Conservation (phyloP, 1,140 invertebrate species). For the Linepithema humile region DNA sequence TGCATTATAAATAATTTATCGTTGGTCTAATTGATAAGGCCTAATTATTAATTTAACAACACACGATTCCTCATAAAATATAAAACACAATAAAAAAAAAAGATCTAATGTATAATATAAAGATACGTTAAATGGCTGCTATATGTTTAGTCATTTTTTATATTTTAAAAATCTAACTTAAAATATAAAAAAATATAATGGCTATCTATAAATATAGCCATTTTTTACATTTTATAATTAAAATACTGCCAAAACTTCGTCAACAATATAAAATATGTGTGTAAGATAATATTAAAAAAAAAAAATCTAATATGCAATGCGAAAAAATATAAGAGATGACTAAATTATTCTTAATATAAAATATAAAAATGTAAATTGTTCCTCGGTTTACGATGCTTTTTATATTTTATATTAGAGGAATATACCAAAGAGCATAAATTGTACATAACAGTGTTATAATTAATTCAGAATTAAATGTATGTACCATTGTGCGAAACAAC, state of each 20-base stretch:
- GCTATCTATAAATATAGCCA: not conserved
- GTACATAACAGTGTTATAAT: conserved; percentile 7
- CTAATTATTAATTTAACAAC: too few species aligned
- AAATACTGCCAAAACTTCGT: not conserved
- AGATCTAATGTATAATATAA: not conserved
- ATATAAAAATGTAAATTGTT: conserved; percentile 2
- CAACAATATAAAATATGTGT: not conserved
- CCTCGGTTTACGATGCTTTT: not conserved
- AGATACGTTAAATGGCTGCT: not conserved
- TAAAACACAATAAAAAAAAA: not conserved
- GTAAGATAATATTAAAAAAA: not conserved
- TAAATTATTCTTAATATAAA: not conserved
- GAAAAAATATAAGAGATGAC: not conserved
- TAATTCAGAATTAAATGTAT: conserved; percentile 11
- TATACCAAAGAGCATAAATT: not conserved
- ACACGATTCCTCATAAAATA: not conserved
- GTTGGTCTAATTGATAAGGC: not conserved
- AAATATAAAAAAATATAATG: not conserved
- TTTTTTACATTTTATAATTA: conserved; percentile 11
- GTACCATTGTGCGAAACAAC: conserved; percentile 3
- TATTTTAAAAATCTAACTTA: not conserved
- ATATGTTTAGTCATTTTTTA: not conserved
- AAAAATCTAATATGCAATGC: not conserved
- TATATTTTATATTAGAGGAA: conserved; percentile 5
- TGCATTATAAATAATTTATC: not conserved